Evolutionary conservation across 2,888 invertebrate genomes (phyloP).

Genomic region (Yponomeuta cagnagella): DNA sequence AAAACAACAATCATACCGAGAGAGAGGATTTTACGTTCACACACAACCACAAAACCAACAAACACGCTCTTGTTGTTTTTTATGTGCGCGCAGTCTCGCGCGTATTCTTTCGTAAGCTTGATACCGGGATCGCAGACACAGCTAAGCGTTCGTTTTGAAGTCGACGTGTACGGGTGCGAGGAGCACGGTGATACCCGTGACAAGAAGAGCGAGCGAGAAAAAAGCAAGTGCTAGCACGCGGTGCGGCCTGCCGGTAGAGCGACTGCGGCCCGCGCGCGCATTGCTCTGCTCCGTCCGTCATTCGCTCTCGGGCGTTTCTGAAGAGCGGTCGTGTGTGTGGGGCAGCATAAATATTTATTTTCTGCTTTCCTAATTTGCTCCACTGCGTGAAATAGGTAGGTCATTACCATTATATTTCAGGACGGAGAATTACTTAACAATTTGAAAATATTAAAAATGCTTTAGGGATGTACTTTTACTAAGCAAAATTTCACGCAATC

Average conservation of each 20-base stretch:
- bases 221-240: constrained; percentile 28
- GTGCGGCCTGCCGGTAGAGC: not conserved
- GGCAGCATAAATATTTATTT: not conserved
- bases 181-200: constrained; percentile 61
- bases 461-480: too few species aligned
- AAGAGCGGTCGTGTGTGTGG: not conserved
- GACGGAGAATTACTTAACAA: not conserved
- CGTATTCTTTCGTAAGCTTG: constrained; percentile 70
- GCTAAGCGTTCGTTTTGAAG: constrained; percentile 37
- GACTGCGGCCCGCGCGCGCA: not conserved
- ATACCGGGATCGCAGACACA: constrained; percentile 62
- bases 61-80: constrained; percentile 19
- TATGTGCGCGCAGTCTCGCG: constrained; percentile 44
- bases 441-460: not conserved
- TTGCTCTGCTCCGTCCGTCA: constrained; percentile 4
- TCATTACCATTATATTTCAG: not conserved
- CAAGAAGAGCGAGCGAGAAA: constrained; percentile 60
- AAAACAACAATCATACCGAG: not conserved
- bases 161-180: constrained; percentile 43
- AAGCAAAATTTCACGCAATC: too few species aligned
- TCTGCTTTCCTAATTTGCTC: not conserved
- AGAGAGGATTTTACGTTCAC: not conserved
- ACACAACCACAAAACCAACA: not conserved
- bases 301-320: not conserved
- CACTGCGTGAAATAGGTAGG: not conserved